Conservation (phyloP, 2,113 vertebrate genomes). For the Haplochromis vanheusdeni region DNA sequence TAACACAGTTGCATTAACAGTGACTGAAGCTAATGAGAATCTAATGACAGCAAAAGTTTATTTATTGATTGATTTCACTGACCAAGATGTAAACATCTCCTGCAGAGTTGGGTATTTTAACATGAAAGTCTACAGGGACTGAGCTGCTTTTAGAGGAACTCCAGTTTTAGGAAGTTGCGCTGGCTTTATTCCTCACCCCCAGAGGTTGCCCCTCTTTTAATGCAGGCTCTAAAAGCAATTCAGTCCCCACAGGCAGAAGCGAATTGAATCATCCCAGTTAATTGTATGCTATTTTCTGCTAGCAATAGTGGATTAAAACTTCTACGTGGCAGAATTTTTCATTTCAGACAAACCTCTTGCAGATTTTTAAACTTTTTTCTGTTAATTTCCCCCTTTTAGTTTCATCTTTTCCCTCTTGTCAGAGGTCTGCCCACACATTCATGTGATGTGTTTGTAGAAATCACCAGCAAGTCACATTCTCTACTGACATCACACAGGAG, state of each 20-base stretch:
- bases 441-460: slow-evolving; percentile 10
- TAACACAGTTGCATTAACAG: not conserved
- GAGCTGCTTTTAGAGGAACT: not conserved
- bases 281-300: not conserved
- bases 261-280: not conserved
- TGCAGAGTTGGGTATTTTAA: not conserved
- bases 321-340: not conserved
- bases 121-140: not conserved
- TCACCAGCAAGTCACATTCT: slow-evolving; percentile 34
- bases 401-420: not conserved
- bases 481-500: not conserved
- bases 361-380: not conserved
- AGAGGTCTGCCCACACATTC: not conserved
- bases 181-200: not conserved
- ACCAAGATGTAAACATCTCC: not conserved
- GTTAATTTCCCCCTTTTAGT: not conserved
- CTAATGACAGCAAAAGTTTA: not conserved
- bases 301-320: not conserved
- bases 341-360: not conserved
- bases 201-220: not conserved
- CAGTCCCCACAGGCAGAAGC: not conserved
- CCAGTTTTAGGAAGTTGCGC: not conserved
- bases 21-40: not conserved
- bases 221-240: not conserved
- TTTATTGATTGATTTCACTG: not conserved